Evolutionary conservation across 2,888 invertebrate species (phyloP).

Genomic region (Caenorhabditis becei): DNA sequence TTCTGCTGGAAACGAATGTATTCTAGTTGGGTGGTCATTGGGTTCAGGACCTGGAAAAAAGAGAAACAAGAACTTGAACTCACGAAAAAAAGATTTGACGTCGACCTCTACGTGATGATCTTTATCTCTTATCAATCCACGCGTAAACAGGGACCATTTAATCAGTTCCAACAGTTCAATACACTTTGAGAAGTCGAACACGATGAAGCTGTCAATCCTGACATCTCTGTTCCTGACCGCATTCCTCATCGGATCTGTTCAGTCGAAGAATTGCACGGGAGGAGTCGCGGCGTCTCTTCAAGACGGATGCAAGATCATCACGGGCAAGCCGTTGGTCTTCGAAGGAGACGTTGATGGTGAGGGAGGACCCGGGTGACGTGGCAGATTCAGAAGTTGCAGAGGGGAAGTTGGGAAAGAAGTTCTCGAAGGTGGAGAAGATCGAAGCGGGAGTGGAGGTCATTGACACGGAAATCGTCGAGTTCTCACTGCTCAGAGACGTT

Average conservation of each 20-base stretch:
- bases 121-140: neutral
- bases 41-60: too few species aligned
- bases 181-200: neutral
- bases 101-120: neutral
- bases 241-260: neutral
- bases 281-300: neutral
- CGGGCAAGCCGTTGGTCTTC: neutral
- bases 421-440: neutral
- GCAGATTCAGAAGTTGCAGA: neutral
- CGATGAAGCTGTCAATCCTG: neutral
- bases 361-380: neutral
- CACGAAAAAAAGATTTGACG: too few species aligned
- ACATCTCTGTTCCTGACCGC: neutral
- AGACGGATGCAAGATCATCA: neutral
- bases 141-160: neutral
- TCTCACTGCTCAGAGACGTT: neutral
- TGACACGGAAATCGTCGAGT: conserved; percentile 2
- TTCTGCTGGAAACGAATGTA: too few species aligned
- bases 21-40: too few species aligned
- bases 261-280: neutral
- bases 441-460: conserved; percentile 23
- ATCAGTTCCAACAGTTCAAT: neutral
- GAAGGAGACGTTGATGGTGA: neutral
- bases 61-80: too few species aligned
- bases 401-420: neutral